Conservation (phyloP, 2,888 invertebrate species). For the Agyllia agylla region DNA sequence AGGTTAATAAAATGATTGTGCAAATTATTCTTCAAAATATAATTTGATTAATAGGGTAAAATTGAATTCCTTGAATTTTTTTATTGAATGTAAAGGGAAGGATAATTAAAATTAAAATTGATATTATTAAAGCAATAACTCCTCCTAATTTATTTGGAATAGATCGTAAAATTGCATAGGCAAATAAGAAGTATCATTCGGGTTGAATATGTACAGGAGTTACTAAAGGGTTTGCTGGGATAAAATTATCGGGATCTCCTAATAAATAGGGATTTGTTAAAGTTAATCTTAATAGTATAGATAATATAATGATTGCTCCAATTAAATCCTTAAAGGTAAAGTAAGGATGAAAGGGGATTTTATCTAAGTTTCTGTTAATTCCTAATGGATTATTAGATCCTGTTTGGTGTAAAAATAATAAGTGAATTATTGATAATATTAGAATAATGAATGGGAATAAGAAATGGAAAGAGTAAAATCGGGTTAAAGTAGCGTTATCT, state of each 20-base stretch:
- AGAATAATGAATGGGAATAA: conserved; percentile 94
- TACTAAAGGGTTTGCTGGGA: conserved; percentile 93
- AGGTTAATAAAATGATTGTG: conserved; percentile 93
- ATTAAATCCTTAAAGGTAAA: conserved; percentile 93
- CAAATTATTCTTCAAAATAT: conserved; percentile 91
- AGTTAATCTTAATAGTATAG: conserved; percentile 88
- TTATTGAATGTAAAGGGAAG: conserved; percentile 90
- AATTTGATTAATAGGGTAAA: conserved; percentile 92
- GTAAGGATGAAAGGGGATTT: conserved; percentile 94
- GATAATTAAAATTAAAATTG: conserved; percentile 93
- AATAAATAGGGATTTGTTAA: conserved; percentile 91
- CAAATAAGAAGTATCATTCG: conserved; percentile 98
- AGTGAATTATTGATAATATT: conserved; percentile 92
- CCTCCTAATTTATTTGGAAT: conserved; percentile 96
- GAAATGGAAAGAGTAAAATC: conserved; percentile 96
- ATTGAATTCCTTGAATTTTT: conserved; percentile 91
- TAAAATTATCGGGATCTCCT: conserved; percentile 96
- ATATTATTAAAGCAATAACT: conserved; percentile 93
- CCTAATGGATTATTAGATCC: conserved; percentile 93
- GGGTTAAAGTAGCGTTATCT: conserved; percentile 95
- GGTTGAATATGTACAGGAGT: conserved; percentile 96
- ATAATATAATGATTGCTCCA: conserved; percentile 91
- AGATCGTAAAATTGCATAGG: conserved; percentile 96
- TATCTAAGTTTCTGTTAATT: conserved; percentile 92
- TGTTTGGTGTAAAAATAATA: conserved; percentile 94